Evolutionary conservation across 2,113 vertebrate genomes (phyloP).

Genomic region (Sinocyclocheilus grahami): DNA sequence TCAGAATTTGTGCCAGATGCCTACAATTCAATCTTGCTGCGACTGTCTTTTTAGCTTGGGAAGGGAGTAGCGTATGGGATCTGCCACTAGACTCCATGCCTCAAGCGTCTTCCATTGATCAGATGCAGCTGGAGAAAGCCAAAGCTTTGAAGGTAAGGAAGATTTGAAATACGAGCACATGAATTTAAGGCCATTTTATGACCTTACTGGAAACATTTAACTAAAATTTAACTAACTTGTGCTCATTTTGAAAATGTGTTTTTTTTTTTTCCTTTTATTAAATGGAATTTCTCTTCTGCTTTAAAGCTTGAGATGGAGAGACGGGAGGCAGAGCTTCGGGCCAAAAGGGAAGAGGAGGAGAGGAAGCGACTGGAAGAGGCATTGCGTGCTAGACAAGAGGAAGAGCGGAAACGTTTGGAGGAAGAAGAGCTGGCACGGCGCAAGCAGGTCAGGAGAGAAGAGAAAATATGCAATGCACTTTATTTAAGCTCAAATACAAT

Average conservation of each 20-base stretch:
- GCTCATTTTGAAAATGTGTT: too few species aligned
- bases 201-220: background rate
- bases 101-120: constrained; percentile 89
- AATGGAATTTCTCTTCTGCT: constrained; percentile 14
- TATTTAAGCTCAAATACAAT: background rate
- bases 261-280: background rate
- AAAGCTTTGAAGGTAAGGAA: constrained; percentile 83
- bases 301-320: constrained; percentile 89
- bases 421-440: constrained; percentile 92
- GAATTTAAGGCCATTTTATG: background rate
- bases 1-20: background rate
- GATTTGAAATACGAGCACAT: background rate
- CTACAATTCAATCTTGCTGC: background rate
- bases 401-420: constrained; percentile 90
- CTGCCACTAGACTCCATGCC: constrained; percentile 89
- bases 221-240: background rate
- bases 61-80: constrained; percentile 97
- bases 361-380: constrained; percentile 91
- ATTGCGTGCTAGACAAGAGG: constrained; percentile 84
- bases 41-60: constrained; percentile 78
- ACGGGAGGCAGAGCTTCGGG: constrained; percentile 90
- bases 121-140: constrained; percentile 95
- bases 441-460: constrained; percentile 83
- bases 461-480: background rate
- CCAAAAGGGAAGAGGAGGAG: constrained; percentile 95